Evolutionary conservation across 1,140 invertebrate species (phyloP), one percentile per base, ranked within the genome.

Genomic region (Diplogasteroides magnus): DNA sequence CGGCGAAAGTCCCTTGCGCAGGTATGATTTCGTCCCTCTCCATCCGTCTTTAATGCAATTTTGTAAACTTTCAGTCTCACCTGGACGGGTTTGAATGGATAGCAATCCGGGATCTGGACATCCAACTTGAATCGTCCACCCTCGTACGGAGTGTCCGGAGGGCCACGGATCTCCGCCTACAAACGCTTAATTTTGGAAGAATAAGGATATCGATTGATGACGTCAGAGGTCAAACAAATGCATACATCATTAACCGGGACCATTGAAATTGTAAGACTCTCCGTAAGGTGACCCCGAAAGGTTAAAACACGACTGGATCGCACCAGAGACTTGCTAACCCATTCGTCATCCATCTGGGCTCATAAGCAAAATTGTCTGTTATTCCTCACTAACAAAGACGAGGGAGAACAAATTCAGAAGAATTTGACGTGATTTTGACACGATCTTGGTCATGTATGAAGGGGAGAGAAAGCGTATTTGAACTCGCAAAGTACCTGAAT

Each of bases 81-180:
- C 88, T 95, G 96, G 68, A 95, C 95, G 75, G 96, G 96, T 88
- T 95, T 96, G 84, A 98, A 98, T 61, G 96, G 96, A 87, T 98
- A 98, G 28, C 94, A 95, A 86, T 97, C 93, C 77, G 96, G 96
- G 75, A 98, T 92, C 87, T 92, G 92, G 73, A 98, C 97, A 85
- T 97, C 93, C 67, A 98, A 86, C 73, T 91, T 84, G 85, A 94
- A 98, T 77, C 87, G 91, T 25, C 93, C 95, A 61, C 92, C 93
- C 85, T 97, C 93, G 83, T 97, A 98, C 19, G 70, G 70, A 6
- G 64, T 62, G 31, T 70, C 70, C 2, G 25, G 59, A 0, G 70
- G 70, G 2, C 70, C 70, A 1, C 29, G 48, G 37, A 68, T 68
- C 6, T 27, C 14, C 2, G 55, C 67, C 67, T 68, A 13, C 26